A percentile compares a stretch with the other conserved stretches of the same genome.
phyloP scores from a whole-genome alignment of 2,888 invertebrate species.

The Meta bourneti region DNA sequence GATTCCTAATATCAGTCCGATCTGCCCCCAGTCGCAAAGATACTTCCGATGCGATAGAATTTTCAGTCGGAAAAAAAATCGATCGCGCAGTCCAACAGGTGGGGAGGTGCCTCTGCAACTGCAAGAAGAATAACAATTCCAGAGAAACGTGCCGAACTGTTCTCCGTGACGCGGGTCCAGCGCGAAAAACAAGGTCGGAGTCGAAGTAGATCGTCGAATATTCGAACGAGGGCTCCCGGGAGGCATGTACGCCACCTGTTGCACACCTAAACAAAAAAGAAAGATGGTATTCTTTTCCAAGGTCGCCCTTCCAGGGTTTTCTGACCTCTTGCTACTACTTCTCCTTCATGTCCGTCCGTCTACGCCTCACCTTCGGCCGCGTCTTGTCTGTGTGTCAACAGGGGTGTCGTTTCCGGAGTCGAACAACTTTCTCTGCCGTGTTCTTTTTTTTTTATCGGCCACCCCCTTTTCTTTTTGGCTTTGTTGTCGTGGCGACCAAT shows the following conservation, averaged over 20 bases:
- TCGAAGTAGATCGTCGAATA: constrained; percentile 47
- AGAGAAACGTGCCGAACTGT: constrained; percentile 30
- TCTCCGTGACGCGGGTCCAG: neutral
- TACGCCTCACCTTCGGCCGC: neutral
- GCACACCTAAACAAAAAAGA: constrained; percentile 29
- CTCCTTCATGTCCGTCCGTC: neutral
- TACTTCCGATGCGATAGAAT: neutral
- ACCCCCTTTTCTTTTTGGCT: neutral
- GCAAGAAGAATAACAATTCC: neutral
- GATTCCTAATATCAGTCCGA: neutral
- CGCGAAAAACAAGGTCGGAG: constrained; percentile 48
- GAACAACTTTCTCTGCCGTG: constrained; percentile 25
- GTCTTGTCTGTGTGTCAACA: constrained; percentile 36
- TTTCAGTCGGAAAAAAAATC: neutral
- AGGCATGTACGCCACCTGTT: constrained; percentile 66
- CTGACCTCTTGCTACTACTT: constrained; percentile 40
- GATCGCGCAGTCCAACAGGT: neutral
- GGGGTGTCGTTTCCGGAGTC: constrained; percentile 39
- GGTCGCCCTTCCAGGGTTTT: constrained; percentile 53
- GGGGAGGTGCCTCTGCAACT: neutral
- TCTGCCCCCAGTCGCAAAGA: neutral
- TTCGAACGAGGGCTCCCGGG: constrained; percentile 22
- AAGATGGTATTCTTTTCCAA: constrained; percentile 35
- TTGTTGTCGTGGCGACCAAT: constrained; percentile 9
- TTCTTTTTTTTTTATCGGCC: neutral